Conservation (phyloP, 1,140 invertebrate species). For the Venustaconcha ellipsiformis region DNA sequence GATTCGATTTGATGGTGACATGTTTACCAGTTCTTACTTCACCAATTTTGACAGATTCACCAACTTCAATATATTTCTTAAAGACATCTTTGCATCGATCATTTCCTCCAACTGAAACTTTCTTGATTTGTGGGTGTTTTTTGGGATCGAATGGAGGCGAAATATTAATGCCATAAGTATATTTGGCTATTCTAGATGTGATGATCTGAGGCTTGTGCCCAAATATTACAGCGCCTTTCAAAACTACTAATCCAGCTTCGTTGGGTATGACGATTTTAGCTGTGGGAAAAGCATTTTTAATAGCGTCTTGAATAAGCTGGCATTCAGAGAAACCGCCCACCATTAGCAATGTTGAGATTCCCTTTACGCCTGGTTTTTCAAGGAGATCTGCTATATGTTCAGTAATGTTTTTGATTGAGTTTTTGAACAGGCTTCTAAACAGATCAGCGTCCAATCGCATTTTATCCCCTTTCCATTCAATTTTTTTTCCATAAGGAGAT, state of each 20-base stretch:
- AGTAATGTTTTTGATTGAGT: slow-evolving; percentile 22
- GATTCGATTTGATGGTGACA: slow-evolving; percentile 37
- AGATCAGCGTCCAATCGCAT: slow-evolving; percentile 23
- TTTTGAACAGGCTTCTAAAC: slow-evolving; percentile 26
- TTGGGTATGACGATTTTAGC: slow-evolving; percentile 21
- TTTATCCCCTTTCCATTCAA: slow-evolving; percentile 26
- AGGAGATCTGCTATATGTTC: slow-evolving; percentile 22
- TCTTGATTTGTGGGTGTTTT: slow-evolving; percentile 18
- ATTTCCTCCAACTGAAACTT: slow-evolving; percentile 17
- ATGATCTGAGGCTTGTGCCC: slow-evolving; percentile 27
- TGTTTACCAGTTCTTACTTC: slow-evolving; percentile 18
- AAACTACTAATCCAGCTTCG: slow-evolving; percentile 16
- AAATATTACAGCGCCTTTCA: slow-evolving; percentile 33
- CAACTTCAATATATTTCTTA: slow-evolving; percentile 26
- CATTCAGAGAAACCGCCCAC: slow-evolving; percentile 36
- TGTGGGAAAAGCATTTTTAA: slow-evolving; percentile 19
- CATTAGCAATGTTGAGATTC: slow-evolving; percentile 26
- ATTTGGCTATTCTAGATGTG: slow-evolving; percentile 22
- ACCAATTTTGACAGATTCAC: slow-evolving; percentile 14
- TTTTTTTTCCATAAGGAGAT: slow-evolving; percentile 16
- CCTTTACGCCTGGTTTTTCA: slow-evolving; percentile 10
- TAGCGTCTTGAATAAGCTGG: slow-evolving; percentile 20
- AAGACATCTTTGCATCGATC: slow-evolving; percentile 28
- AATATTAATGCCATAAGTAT: slow-evolving; percentile 28
- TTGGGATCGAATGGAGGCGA: slow-evolving; percentile 23